These are phyloP conservation scores for Chymomyza caudatula DNA, from an alignment of 2,888 invertebrate species.

Conservation along the genomic window DNA sequence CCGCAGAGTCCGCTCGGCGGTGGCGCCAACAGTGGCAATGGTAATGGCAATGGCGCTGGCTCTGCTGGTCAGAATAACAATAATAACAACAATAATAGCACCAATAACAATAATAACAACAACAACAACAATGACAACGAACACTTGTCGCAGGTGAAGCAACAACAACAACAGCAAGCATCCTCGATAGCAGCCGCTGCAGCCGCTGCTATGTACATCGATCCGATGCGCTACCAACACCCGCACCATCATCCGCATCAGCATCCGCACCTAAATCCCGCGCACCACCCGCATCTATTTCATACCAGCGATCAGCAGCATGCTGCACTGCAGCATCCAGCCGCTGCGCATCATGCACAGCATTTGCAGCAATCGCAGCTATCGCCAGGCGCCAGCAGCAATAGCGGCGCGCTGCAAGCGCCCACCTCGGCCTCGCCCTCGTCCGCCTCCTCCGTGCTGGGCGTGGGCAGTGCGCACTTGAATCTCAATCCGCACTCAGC, in stretches of 20 bases:
- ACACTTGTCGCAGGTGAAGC: constrained; percentile 70
- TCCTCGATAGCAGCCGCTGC: constrained; percentile 78
- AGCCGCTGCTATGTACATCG: constrained; percentile 78
- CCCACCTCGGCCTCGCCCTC: constrained; percentile 73
- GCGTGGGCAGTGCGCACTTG: constrained; percentile 71
- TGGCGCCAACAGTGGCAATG: constrained; percentile 54
- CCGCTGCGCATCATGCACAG: constrained; percentile 55
- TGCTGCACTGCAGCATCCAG: constrained; percentile 69
- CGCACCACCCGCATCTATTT: constrained; percentile 77
- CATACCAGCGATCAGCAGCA: constrained; percentile 76
- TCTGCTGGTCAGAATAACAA: constrained; percentile 65
- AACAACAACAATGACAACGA: constrained; percentile 61
- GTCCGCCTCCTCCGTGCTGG: constrained; percentile 73
- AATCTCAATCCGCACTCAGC: constrained; percentile 76
- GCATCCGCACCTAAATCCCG: constrained; percentile 77
- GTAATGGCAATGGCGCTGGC: constrained; percentile 40
- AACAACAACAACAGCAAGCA: constrained; percentile 71
- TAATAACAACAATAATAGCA: constrained; percentile 58
- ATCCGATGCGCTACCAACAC: constrained; percentile 78
- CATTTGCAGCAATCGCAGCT: constrained; percentile 57
- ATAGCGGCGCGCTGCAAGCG: constrained; percentile 71
- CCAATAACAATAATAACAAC: constrained; percentile 59
- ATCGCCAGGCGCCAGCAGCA: constrained; percentile 73
- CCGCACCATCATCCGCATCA: constrained; percentile 76
- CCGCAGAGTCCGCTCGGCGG: constrained; percentile 76